Percentiles rank a stretch among this genome's conserved stretches.
These are phyloP conservation scores for Pangasianodon gigas DNA, from an alignment of 2,113 vertebrate species.

Conservation along the genomic window DNA sequence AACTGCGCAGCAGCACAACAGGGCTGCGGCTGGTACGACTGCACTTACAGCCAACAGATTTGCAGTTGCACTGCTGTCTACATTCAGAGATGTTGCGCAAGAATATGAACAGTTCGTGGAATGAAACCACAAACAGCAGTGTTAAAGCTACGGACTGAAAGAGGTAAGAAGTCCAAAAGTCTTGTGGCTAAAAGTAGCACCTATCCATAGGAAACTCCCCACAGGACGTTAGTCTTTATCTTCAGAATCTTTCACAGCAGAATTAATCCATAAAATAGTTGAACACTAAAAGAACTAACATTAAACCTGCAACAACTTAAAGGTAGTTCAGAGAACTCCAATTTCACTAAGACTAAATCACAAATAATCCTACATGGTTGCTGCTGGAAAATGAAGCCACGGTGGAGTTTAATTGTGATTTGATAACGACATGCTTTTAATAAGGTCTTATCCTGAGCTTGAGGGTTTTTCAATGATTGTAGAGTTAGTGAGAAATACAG, in stretches of 20 bases:
- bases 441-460: not conserved
- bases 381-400: not conserved
- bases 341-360: not conserved
- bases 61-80: constrained; percentile 1
- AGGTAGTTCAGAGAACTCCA: not conserved
- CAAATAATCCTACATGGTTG: not conserved
- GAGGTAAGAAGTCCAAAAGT: not conserved
- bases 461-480: not conserved
- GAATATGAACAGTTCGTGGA: not conserved
- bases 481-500: not conserved
- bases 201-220: not conserved
- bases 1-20: constrained; percentile 11
- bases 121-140: not conserved
- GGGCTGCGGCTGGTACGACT: constrained; percentile 1
- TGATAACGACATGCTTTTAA: not conserved
- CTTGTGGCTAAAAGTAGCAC: not conserved
- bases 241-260: not conserved
- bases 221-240: not conserved
- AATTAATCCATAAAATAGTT: not conserved
- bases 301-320: not conserved
- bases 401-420: not conserved
- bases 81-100: not conserved
- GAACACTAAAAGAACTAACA: not conserved
- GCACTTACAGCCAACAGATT: constrained; percentile 17
- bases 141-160: not conserved